A percentile compares a stretch with the other conserved stretches of the same genome.
These are phyloP conservation scores for Euborellia annulipes DNA, from an alignment of 1,140 invertebrate species.

Conservation along the genomic window DNA sequence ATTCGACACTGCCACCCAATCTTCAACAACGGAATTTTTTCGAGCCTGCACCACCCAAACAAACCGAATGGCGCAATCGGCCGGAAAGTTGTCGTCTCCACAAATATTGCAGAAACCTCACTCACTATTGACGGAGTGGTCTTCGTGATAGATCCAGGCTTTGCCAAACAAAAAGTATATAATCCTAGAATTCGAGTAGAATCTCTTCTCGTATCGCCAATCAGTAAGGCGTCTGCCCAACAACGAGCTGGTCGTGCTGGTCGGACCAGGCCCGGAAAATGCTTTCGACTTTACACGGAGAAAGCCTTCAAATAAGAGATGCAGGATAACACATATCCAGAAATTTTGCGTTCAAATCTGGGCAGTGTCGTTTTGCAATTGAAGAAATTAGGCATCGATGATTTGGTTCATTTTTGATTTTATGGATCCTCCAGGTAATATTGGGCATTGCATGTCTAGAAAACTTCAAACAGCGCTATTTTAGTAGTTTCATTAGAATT, in stretches of 20 bases:
- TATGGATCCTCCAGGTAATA: conserved; percentile 62
- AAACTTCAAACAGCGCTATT: too few relatives aligned
- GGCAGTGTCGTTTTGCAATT: conserved; percentile 94
- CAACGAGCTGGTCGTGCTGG: conserved; percentile 95
- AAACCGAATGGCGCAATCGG: conserved; percentile 90
- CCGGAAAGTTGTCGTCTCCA: conserved; percentile 91
- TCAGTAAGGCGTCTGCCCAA: conserved; percentile 98
- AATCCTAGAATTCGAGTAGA: conserved; percentile 96
- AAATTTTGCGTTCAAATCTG: conserved; percentile 93
- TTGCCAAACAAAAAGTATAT: conserved; percentile 97
- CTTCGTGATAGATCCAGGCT: conserved; percentile 99
- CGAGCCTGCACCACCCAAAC: conserved; percentile 84
- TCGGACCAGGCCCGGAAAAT: conserved; percentile 92
- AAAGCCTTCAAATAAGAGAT: conserved; percentile 98
- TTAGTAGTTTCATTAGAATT: not conserved
- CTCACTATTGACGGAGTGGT: conserved; percentile 99
- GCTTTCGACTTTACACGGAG: conserved; percentile 96
- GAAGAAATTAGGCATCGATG: conserved; percentile 98
- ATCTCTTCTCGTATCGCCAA: conserved; percentile 92
- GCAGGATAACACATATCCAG: conserved; percentile 99
- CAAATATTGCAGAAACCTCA: conserved; percentile 98
- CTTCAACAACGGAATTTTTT: conserved; percentile 95
- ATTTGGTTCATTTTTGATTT: conserved; percentile 75
- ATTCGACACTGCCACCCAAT: conserved; percentile 95
- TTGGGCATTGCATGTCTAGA: too few relatives aligned